phyloP scores from a whole-genome alignment of 2,113 vertebrate genomes.

The Chiloscyllium plagiosum region DNA sequence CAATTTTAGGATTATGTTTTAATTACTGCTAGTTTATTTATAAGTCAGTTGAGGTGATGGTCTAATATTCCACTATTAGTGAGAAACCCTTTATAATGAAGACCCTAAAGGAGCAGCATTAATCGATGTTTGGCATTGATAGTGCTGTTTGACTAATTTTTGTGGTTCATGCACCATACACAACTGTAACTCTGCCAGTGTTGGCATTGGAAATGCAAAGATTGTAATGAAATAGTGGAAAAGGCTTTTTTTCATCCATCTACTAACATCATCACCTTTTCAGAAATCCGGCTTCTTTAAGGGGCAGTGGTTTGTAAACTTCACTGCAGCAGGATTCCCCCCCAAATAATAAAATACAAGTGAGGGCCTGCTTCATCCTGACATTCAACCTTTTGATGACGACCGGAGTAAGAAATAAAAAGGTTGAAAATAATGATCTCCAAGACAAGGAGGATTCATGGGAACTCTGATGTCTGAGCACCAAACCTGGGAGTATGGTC shows the following conservation, averaged over 20 bases:
- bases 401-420: background rate
- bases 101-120: background rate
- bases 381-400: no score
- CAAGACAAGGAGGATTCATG: no score
- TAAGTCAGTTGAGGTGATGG: no score
- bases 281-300: background rate
- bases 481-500: no score
- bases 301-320: background rate
- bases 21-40: background rate
- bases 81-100: background rate
- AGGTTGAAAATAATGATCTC: background rate
- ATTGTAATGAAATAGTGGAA: background rate
- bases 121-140: background rate
- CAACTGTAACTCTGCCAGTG: background rate
- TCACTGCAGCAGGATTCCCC: background rate
- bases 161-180: background rate
- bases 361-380: background rate
- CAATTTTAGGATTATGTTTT: background rate
- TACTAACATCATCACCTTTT: background rate
- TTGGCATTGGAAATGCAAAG: background rate
- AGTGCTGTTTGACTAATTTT: background rate
- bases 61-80: background rate
- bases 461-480: no score
- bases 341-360: background rate
- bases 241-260: background rate